Evolutionary conservation across 2,113 vertebrate genomes (phyloP).

Genomic region (Todiramphus chloris): DNA sequence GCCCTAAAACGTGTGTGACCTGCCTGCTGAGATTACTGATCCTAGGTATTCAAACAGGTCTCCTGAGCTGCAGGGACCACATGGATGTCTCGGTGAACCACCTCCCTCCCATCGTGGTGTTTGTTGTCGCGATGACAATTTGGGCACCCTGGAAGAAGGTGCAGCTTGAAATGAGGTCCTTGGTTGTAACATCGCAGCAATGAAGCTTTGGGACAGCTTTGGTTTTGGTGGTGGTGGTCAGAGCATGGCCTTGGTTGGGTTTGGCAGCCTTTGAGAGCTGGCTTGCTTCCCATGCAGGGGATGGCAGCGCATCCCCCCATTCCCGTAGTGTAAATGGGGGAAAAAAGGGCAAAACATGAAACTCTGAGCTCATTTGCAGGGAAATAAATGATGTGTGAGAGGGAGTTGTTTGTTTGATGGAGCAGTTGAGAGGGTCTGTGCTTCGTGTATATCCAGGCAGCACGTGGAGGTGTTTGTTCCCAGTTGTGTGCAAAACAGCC

Average conservation of each 20-base stretch:
- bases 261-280: background rate
- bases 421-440: background rate
- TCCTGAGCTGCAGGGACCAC: background rate
- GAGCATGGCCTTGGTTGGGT: background rate
- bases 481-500: background rate
- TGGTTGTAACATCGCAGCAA: background rate
- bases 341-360: background rate
- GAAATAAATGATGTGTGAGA: background rate
- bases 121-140: background rate
- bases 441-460: background rate
- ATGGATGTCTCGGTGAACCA: background rate
- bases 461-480: background rate
- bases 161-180: background rate
- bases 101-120: accelerated
- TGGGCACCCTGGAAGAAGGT: background rate
- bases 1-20: accelerated
- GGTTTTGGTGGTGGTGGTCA: background rate
- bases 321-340: background rate
- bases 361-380: background rate
- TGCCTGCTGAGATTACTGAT: background rate
- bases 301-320: background rate
- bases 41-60: background rate
- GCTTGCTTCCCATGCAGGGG: background rate
- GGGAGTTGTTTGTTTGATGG: background rate
- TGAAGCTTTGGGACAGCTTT: background rate